Evolutionary conservation across 2,113 vertebrate species (phyloP), one percentile per base, ranked within the genome.

Genomic region (Gobiocypris rarus): DNA sequence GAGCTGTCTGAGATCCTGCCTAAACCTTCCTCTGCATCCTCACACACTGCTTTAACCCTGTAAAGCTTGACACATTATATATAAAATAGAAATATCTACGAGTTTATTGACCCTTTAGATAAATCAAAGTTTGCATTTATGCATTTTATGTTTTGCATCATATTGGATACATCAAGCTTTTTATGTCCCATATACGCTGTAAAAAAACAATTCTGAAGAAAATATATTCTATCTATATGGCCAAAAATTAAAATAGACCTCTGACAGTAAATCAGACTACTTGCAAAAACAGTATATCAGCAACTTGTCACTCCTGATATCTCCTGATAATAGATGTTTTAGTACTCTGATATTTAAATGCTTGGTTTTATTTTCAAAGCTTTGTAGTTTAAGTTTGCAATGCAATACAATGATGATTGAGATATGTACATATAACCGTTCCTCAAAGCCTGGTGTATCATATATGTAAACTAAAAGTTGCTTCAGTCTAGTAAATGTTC

Each of bases 1-100:
- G 89, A 90, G 87, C 92, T 93, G 91, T 92, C 92, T 93, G 76
- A 86, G 87, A 88, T 86, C 85, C 82, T 86, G 88, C 92, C 89
- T 90, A 91, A 91, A 59, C 52, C 76, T 50, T 83, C 61, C 67
- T 79, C 73, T 41, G 56, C 79, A 70, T 63, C 76, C 82, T 58
- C 38, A 50, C 31, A 31, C 45, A 63, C 45, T 65, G 28, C 73
- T 26, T 45, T 45, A 73, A 73, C 69, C 13, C 69, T 41, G 65
- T 11, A 41, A 41, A 69, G 19, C 19, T 22, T 41, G 34, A 69
- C 34, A 38, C 10, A 67, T 38, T 9, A 59, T 24, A 69, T 69
- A 69, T 34, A 11, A n/a, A 69, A 19, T 41, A 22, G 17, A 38
- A 38, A 67, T 19, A 31, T 65, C 10, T 45, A 13, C 13, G 43